phyloP scores from a whole-genome alignment of 23 tunicate genomes.

The Aplidium turbinatum region DNA sequence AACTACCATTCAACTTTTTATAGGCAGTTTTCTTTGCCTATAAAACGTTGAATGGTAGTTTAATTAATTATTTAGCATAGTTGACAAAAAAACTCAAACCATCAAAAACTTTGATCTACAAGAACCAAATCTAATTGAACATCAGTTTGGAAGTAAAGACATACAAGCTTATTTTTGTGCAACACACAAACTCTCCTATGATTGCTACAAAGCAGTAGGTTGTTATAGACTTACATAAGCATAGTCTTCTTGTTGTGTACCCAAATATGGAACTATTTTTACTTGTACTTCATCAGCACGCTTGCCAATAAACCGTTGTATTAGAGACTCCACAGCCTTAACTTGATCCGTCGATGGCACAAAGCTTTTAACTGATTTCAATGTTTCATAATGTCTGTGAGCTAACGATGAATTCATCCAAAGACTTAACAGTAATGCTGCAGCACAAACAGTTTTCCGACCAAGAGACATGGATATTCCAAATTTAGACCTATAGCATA shows the following conservation, averaged over 20 bases:
- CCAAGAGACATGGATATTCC: too few species aligned
- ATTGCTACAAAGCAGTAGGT: too few species aligned
- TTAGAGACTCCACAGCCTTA: constrained; percentile 49
- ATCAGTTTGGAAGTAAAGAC: neutral
- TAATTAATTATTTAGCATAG: neutral
- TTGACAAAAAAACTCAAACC: neutral
- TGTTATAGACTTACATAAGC: constrained; percentile 1
- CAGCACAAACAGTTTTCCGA: too few species aligned
- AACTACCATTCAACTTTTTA: too few species aligned
- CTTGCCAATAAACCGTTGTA: constrained; percentile 61
- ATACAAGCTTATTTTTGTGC: too few species aligned
- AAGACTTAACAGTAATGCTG: too few species aligned
- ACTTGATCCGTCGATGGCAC: constrained; percentile 35
- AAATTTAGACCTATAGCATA: too few species aligned
- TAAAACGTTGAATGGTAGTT: too few species aligned
- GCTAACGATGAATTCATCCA: too few species aligned
- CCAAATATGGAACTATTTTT: constrained; percentile 11
- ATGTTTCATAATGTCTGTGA: constrained; percentile 28
- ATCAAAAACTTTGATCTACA: neutral
- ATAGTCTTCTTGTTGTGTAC: constrained; percentile 9
- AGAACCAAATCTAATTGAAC: neutral
- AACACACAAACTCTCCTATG: too few species aligned
- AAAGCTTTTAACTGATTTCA: constrained; percentile 49
- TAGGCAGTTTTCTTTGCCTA: too few species aligned
- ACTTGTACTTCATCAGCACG: constrained; percentile 51